Conservation (phyloP, 1,140 invertebrate genomes). For the Spodoptera litura region DNA sequence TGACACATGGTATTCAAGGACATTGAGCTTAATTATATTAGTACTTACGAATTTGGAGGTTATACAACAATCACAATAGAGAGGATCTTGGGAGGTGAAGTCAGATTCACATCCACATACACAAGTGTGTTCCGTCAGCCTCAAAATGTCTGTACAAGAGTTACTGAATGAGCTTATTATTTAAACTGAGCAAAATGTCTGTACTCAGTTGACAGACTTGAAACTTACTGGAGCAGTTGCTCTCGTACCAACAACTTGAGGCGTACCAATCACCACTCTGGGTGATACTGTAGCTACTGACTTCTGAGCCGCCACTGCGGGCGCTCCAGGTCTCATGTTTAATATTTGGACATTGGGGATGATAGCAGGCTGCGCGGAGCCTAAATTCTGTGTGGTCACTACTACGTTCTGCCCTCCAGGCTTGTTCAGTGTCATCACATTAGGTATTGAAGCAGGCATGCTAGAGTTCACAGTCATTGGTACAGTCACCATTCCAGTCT, state of each 20-base stretch:
- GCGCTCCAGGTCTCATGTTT: constrained; percentile 91
- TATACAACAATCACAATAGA: constrained; percentile 32
- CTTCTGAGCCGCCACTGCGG: constrained; percentile 90
- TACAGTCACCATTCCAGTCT: constrained; percentile 89
- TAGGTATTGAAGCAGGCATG: constrained; percentile 79
- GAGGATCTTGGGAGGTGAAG: constrained; percentile 12
- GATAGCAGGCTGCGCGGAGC: constrained; percentile 87
- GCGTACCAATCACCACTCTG: constrained; percentile 92
- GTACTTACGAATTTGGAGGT: constrained; percentile 18
- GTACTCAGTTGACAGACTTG: constrained; percentile 35
- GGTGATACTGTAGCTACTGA: constrained; percentile 90
- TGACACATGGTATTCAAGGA: constrained; percentile 5
- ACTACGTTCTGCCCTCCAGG: constrained; percentile 84
- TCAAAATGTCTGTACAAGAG: constrained; percentile 46
- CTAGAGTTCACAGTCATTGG: constrained; percentile 89
- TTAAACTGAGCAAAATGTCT: constrained; percentile 40
- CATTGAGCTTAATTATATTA: constrained; percentile 9
- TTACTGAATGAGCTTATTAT: constrained; percentile 29
- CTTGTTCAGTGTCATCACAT: constrained; percentile 86
- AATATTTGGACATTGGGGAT: constrained; percentile 94
- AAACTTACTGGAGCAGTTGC: constrained; percentile 92
- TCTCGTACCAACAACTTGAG: constrained; percentile 92
- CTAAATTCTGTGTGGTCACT: constrained; percentile 87
- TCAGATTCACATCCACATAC: constrained; percentile 32
- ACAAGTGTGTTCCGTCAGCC: constrained; percentile 44